Base-by-base conservation (phyloP, 2,113 vertebrate species). In the Perccottus glenii region DNA sequence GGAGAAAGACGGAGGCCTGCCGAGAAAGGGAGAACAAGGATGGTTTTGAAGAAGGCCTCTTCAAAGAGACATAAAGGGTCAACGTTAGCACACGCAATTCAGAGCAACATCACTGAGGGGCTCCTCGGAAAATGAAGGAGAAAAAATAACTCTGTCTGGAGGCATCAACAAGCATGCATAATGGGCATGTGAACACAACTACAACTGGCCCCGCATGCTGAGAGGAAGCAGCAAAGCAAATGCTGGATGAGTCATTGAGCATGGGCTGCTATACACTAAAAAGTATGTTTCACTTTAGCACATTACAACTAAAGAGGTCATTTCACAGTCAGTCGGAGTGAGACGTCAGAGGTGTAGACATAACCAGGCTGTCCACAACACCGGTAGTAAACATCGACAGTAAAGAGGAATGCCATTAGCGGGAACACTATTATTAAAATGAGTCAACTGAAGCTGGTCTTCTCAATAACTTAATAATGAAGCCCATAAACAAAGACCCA, bases 131-230 rank as follows among this genome's bases (percentile, higher is more conserved):
- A 88, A 77, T 45, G 57, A 75, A 77, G 70, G 67, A 33, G 49
- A 8, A 32, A 66, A 72, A 64, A 47, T 67, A 77, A 14, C 81
- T 70, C 6, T 78, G 84, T 84, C 88, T 85, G 0, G 53, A 74
- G 83, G 88, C 87, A 80, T 89, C 89, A 88, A 87, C 87, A 87
- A 87, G 77, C 77, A 57, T 85, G 85, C 78, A 88, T 80, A 89
- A 88, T 86, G 80, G 75, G 44, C 69, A 65, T 80, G 68, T 73
- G 74, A 81, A 87, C 85, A 87, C 80, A 82, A 76, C 67, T 62
- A 80, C 77, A 75, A 86, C 67, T 64, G 80, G 67, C 65, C 64
- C 51, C 60, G 83, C 83, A 76, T 40, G 77, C 72, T 80, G 79
- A 74, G 77, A 71, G 75, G 67, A 88, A 67, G 81, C 75, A 44